Conservation (phyloP, 2,888 invertebrate species). For the Caenorhabditis becei region DNA sequence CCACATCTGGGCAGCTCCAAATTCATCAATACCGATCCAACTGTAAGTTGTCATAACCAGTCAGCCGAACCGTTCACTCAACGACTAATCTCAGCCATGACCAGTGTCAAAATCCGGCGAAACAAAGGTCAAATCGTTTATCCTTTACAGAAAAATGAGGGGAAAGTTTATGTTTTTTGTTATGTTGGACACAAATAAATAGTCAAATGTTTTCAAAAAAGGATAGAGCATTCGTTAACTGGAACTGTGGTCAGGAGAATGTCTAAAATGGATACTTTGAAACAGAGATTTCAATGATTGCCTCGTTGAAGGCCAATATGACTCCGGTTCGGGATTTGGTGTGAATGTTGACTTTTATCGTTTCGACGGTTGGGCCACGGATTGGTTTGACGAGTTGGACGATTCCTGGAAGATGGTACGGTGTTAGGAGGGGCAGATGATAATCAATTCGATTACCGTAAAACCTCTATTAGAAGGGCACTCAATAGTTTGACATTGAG, state of each 20-base stretch:
- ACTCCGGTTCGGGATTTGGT: conserved; percentile 81
- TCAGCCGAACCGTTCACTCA: not conserved
- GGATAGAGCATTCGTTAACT: too few species aligned
- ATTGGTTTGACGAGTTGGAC: conserved; percentile 74
- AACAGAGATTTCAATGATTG: conserved; percentile 82
- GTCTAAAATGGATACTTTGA: conserved; percentile 78
- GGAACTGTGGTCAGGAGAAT: too few species aligned
- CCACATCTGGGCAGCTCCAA: conserved; percentile 50
- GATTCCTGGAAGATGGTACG: conserved; percentile 71
- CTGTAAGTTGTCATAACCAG: not conserved
- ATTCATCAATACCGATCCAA: conserved; percentile 26
- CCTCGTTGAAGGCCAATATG: conserved; percentile 82
- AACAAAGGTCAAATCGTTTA: conserved; percentile 41
- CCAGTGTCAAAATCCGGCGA: conserved; percentile 14
- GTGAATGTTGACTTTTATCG: conserved; percentile 81
- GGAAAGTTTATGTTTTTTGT: too few species aligned
- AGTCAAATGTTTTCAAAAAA: too few species aligned
- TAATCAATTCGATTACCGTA: not conserved
- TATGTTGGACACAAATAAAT: too few species aligned
- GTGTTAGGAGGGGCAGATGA: not conserved
- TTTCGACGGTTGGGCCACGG: conserved; percentile 66
- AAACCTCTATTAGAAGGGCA: too few species aligned
- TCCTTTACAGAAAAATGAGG: conserved; percentile 21
- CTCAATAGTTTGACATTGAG: too few species aligned
- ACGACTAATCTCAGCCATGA: conserved; percentile 15